phyloP scores from a whole-genome alignment of 2,113 vertebrate genomes.

The Hirundichthys speculiger region DNA sequence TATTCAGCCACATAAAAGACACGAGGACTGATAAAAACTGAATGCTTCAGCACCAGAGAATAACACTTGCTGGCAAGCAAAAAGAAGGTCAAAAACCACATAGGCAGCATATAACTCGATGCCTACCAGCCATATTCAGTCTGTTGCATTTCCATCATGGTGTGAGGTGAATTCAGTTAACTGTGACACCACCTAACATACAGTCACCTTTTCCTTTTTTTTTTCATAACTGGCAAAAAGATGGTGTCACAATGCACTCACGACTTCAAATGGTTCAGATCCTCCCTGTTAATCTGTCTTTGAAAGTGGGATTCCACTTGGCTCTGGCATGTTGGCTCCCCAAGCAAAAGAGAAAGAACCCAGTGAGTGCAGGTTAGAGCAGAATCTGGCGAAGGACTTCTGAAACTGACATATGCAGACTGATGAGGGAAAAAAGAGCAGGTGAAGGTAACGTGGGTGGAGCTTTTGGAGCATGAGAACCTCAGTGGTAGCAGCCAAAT shows the following conservation, averaged over 20 bases:
- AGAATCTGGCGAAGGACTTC: constrained; percentile 8
- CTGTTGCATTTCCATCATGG: constrained; percentile 7
- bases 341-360: constrained; percentile 6
- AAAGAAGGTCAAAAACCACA: constrained; percentile 25
- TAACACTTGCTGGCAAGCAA: constrained; percentile 64
- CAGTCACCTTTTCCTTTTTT: constrained; percentile 11
- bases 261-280: neutral
- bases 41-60: constrained; percentile 63
- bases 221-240: constrained; percentile 25
- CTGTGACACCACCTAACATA: constrained; percentile 11
- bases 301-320: constrained; percentile 10
- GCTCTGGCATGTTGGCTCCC: neutral
- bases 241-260: constrained; percentile 14
- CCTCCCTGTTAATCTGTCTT: constrained; percentile 9
- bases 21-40: constrained; percentile 12
- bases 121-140: neutral
- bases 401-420: constrained; percentile 6
- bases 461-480: constrained; percentile 45
- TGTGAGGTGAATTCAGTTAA: constrained; percentile 17
- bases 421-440: constrained; percentile 2
- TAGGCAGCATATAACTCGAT: constrained; percentile 22
- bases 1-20: constrained; percentile 32
- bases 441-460: constrained; percentile 20
- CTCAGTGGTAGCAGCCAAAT: constrained; percentile 55
- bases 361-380: neutral